Percentiles rank a stretch among this genome's conserved stretches.
These are phyloP conservation scores for Sarcophaga carnaria DNA, from an alignment of 2,888 invertebrate species.

Conservation along the genomic window DNA sequence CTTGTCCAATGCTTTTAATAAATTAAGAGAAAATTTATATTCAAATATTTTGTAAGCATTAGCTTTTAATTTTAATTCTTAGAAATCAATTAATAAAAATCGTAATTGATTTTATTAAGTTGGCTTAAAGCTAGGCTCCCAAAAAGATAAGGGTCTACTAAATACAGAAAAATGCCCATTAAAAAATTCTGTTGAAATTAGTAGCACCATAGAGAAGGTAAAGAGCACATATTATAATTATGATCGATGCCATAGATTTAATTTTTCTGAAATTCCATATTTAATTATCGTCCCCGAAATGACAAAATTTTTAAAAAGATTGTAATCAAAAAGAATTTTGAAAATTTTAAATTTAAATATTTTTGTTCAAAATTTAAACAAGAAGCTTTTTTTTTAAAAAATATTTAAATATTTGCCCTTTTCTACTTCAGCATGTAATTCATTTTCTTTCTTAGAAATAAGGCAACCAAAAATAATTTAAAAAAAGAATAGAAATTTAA, in stretches of 20 bases:
- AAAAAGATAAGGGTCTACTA: slow-evolving; percentile 20
- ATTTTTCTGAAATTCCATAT: neutral
- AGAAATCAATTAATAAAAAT: slow-evolving; percentile 49
- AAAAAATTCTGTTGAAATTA: slow-evolving; percentile 22
- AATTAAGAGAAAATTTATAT: slow-evolving; percentile 12
- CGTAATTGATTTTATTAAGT: slow-evolving; percentile 47
- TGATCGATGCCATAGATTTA: slow-evolving; percentile 10
- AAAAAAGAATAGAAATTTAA: no score
- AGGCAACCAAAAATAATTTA: no score
- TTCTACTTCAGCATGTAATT: no score
- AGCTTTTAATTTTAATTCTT: neutral
- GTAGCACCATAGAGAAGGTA: neutral
- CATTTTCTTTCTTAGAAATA: no score
- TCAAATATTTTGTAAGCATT: slow-evolving; percentile 6
- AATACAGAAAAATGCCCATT: neutral
- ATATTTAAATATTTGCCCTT: no score
- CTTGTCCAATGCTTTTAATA: neutral
- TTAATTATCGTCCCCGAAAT: no score
- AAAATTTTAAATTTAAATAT: no score
- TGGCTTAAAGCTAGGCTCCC: slow-evolving; percentile 3
- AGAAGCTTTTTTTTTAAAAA: no score
- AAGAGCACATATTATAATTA: neutral
- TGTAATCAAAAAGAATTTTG: no score
- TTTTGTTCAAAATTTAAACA: no score
- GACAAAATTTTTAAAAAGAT: no score